Evolutionary conservation across 2,888 invertebrate genomes (phyloP).

Genomic region (Parelbella ahira): DNA sequence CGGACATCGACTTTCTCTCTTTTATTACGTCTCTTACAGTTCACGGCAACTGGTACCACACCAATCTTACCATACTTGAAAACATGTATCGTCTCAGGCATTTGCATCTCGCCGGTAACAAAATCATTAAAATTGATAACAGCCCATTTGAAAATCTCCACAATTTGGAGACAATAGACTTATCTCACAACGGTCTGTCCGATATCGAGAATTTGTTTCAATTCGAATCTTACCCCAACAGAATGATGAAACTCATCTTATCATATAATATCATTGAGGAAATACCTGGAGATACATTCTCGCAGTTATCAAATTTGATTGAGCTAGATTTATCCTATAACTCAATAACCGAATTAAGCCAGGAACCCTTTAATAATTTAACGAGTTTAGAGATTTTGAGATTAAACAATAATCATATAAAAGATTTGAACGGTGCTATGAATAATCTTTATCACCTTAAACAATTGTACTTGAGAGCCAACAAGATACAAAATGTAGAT

Average conservation of each 20-base stretch:
- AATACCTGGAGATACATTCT: slow-evolving; percentile 47
- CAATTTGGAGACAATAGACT: slow-evolving; percentile 48
- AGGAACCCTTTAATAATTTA: slow-evolving; percentile 57
- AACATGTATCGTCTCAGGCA: slow-evolving; percentile 47
- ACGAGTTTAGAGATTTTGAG: slow-evolving; percentile 49
- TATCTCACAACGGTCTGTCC: slow-evolving; percentile 51
- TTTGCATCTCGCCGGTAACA: slow-evolving; percentile 42
- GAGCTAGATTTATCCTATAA: slow-evolving; percentile 63
- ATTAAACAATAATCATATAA: slow-evolving; percentile 58
- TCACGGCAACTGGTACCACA: slow-evolving; percentile 43
- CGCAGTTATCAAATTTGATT: slow-evolving; percentile 45
- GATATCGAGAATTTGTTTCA: slow-evolving; percentile 49
- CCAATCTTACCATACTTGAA: slow-evolving; percentile 47
- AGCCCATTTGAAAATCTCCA: slow-evolving; percentile 47
- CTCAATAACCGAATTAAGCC: slow-evolving; percentile 47
- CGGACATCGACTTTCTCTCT: slow-evolving; percentile 42
- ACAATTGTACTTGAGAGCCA: slow-evolving; percentile 56
- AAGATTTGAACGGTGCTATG: slow-evolving; percentile 61
- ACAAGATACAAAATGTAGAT: slow-evolving; percentile 54
- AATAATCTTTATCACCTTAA: slow-evolving; percentile 53
- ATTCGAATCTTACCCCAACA: slow-evolving; percentile 50
- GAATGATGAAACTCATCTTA: slow-evolving; percentile 45
- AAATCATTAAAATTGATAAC: slow-evolving; percentile 44
- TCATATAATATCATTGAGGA: slow-evolving; percentile 48
- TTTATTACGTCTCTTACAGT: slow-evolving; percentile 49